Conservation (phyloP, 2,113 vertebrate species). For the Psephotus haematonotus region DNA sequence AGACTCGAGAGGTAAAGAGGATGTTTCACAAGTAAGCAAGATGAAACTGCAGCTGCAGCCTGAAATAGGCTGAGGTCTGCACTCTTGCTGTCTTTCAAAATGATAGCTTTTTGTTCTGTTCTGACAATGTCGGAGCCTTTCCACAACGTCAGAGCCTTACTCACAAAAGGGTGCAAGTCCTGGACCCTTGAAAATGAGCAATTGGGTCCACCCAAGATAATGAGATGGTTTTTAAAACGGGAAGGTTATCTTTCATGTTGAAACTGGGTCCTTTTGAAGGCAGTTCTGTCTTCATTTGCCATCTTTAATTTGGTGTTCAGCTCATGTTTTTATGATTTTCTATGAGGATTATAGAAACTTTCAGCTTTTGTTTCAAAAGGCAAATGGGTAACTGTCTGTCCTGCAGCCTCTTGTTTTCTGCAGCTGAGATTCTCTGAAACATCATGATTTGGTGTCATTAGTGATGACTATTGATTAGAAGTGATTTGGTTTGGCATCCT, state of each 20-base stretch:
- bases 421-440: not conserved
- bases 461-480: not conserved
- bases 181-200: not conserved
- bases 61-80: not conserved
- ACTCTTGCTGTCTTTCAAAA: not conserved
- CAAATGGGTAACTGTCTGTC: not conserved
- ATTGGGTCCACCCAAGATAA: not conserved
- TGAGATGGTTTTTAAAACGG: not conserved
- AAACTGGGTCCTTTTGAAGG: not conserved
- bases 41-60: not conserved
- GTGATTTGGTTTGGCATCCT: not conserved
- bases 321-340: not conserved
- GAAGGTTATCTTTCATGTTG: not conserved
- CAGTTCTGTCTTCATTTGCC: not conserved
- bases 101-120: not conserved
- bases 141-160: not conserved
- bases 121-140: not conserved
- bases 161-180: not conserved
- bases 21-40: not conserved
- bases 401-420: not conserved
- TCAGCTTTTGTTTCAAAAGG: not conserved
- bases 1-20: not conserved
- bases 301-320: not conserved
- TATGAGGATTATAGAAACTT: not conserved
- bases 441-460: not conserved